Conservation (phyloP, 2,797 vertebrate species). For the Heteromormyrus szaboi region DNA sequence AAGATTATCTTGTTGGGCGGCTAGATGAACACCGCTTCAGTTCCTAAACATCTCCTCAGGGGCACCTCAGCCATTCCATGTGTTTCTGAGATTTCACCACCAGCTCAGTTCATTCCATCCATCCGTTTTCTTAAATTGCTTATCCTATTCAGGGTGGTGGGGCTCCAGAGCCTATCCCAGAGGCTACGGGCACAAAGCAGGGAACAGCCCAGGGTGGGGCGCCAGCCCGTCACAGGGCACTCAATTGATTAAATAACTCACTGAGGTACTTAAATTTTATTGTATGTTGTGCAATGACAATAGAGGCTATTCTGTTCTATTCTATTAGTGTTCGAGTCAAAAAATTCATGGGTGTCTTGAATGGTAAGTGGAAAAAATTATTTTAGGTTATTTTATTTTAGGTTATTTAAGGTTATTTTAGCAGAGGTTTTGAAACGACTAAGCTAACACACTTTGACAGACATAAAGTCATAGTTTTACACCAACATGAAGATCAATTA, state of each 20-base stretch:
- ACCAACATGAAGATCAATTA: background rate
- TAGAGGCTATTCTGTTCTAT: background rate
- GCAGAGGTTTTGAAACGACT: background rate
- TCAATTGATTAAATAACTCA: background rate
- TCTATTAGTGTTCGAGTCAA: background rate
- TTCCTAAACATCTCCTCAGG: background rate
- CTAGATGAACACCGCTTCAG: background rate
- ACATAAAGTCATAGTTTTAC: background rate
- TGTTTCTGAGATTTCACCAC: no score
- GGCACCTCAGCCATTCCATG: background rate
- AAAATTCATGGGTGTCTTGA: background rate
- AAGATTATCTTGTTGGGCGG: background rate
- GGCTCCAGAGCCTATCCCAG: background rate
- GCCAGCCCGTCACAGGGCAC: background rate
- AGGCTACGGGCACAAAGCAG: no score
- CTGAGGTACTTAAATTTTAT: background rate
- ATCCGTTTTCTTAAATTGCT: background rate
- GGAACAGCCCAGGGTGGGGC: background rate
- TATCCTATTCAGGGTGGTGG: background rate
- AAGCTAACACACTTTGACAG: no score
- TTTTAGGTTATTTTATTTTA: no score
- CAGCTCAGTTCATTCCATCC: background rate
- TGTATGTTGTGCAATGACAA: background rate
- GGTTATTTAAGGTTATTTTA: background rate
- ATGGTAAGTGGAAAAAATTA: background rate